Conservation (phyloP, 2,797 vertebrate species). For the Myoxocephalus aenaeus region DNA sequence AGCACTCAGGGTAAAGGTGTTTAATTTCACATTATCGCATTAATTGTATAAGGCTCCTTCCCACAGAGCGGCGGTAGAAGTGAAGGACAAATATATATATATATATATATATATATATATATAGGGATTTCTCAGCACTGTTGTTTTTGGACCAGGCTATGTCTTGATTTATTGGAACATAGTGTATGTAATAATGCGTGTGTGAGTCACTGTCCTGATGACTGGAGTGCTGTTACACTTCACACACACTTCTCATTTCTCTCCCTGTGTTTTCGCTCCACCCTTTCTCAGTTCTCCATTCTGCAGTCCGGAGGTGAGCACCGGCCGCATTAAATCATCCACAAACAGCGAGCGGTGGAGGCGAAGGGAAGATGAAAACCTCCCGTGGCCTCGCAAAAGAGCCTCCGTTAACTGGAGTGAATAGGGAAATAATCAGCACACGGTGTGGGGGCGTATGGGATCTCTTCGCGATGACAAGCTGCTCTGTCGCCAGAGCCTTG, state of each 20-base stretch:
- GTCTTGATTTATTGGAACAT: constrained; percentile 56
- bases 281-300: constrained; percentile 6
- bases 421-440: constrained; percentile 28
- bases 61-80: background rate
- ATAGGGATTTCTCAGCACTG: constrained; percentile 10
- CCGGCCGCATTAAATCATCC: constrained; percentile 55
- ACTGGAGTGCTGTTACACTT: constrained; percentile 27
- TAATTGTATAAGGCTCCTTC: constrained; percentile 31
- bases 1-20: constrained; percentile 50
- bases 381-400: constrained; percentile 10
- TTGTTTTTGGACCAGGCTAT: constrained; percentile 36
- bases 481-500: background rate
- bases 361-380: constrained; percentile 33
- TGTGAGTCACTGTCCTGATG: constrained; percentile 55
- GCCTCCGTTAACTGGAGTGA: constrained; percentile 15
- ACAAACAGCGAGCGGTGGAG: constrained; percentile 29
- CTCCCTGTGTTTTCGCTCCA: constrained; percentile 15
- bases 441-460: background rate
- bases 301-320: constrained; percentile 4
- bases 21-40: constrained; percentile 65
- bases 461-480: background rate
- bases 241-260: background rate
- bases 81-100: constrained; percentile 21
- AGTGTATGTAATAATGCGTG: constrained; percentile 49
- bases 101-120: background rate